Evolutionary conservation across 2,113 vertebrate genomes (phyloP), one percentile per base, ranked within the genome.

Genomic region (Danionella cerebrum): DNA sequence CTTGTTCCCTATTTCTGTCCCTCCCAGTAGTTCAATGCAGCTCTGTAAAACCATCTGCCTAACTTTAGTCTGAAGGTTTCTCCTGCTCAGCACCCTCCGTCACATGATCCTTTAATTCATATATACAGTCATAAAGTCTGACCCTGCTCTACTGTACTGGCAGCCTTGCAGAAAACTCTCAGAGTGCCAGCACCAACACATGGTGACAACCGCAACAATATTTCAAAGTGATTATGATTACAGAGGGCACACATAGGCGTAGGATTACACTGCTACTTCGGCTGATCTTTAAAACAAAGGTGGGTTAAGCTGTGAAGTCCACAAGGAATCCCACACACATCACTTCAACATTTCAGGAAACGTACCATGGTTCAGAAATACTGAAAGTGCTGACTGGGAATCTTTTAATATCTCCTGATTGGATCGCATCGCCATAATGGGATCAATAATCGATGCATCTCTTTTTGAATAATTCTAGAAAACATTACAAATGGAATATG

Each of bases 81-180:
- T 60, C 38, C 39, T 1, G 57, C 57, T 60, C 13, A 33, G 27
- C 41, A 35, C 58, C 31, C 27, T 16, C 16, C 22, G 58, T 62
- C 25, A 62, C 33, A 33, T 62, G 58, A 62, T 62, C 22, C 12
- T 35, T 13, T 63, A 21, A n/a, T n/a, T n/a, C n/a, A n/a, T n/a
- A n/a, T n/a, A n/a, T n/a, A n/a, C n/a, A n/a, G n/a, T n/a, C n/a
- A n/a, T n/a, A n/a, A 47, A 33, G 59, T 33, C 41, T 33, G 41
- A 16, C 67, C 63, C 50, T 67, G 54, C 33, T 57, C 48, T 36
- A 54, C 68, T 71, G 63, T 63, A 63, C 65, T 57, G 48, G 62
- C 48, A 53, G 22, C 65, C 67, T 70, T 63, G 42, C 59, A 63
- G 42, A 35, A 29, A 48, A 63, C 48, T 48, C 44, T 36, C 19